A percentile compares a stretch with the other conserved stretches of the same genome.
Evolutionary conservation across 1,140 invertebrate species (phyloP).

Genomic region (Bombus sylvicola): DNA sequence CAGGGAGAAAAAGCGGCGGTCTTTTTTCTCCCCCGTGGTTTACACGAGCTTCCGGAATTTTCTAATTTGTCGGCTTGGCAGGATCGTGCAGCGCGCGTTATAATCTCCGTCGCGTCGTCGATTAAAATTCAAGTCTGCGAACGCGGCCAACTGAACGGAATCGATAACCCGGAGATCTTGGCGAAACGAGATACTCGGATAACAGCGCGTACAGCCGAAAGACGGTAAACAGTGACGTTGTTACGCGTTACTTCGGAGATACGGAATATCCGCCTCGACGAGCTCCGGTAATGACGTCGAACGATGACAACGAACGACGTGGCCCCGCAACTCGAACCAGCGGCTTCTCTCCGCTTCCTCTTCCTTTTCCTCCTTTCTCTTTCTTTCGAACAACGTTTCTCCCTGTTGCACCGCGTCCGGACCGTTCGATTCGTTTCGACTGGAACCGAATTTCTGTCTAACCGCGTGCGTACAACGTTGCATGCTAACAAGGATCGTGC

Average conservation of each 20-base stretch:
- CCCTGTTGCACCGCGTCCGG: neutral
- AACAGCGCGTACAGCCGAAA: constrained; percentile 49
- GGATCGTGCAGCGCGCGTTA: neutral
- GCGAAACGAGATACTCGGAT: constrained; percentile 39
- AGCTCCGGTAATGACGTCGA: constrained; percentile 61
- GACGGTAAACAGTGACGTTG: constrained; percentile 58
- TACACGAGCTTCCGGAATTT: neutral
- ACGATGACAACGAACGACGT: constrained; percentile 41
- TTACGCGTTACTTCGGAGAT: constrained; percentile 57
- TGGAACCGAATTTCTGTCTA: constrained; percentile 5
- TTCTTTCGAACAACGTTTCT: too few relatives aligned
- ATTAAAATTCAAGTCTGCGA: constrained; percentile 50
- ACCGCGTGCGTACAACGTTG: neutral
- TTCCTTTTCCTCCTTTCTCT: neutral
- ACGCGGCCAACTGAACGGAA: constrained; percentile 6
- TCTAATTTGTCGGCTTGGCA: neutral
- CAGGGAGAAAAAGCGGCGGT: neutral
- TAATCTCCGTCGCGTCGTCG: constrained; percentile 13
- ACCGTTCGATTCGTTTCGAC: constrained; percentile 11
- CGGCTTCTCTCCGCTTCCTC: neutral
- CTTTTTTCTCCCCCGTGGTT: neutral
- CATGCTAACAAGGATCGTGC: neutral
- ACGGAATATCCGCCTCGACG: constrained; percentile 58
- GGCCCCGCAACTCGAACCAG: neutral
- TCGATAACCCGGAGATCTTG: constrained; percentile 47